Conservation (phyloP, 2,797 vertebrate species). For the Heterohyrax brucei region DNA sequence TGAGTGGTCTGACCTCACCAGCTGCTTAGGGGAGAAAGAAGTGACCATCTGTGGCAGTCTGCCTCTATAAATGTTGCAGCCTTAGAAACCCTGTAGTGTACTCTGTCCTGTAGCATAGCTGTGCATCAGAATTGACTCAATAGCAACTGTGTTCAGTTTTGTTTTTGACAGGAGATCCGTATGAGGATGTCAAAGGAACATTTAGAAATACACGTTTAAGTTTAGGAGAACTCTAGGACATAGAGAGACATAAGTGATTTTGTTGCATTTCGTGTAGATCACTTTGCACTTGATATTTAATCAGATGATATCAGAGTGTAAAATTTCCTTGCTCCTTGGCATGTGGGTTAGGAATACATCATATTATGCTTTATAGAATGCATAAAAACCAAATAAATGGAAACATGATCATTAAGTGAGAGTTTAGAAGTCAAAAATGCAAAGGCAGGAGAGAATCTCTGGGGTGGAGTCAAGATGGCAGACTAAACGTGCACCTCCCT, state of each 20-base stretch:
- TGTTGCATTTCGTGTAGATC: background rate
- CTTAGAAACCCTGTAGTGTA: no score
- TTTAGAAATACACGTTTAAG: background rate
- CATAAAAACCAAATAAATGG: background rate
- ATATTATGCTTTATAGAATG: background rate
- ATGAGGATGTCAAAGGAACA: background rate
- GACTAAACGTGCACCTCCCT: no score
- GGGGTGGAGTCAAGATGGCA: no score
- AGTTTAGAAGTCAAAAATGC: constrained; percentile 19
- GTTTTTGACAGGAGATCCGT: background rate
- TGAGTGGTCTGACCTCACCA: no score
- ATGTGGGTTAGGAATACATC: background rate
- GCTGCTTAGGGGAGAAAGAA: no score
- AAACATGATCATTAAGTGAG: background rate
- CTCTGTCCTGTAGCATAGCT: no score
- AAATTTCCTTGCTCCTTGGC: background rate
- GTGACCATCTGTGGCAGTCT: no score
- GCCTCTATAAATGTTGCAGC: no score
- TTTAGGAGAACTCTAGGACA: background rate
- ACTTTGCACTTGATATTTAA: background rate
- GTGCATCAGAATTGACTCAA: no score
- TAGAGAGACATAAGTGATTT: background rate
- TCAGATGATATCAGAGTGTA: background rate
- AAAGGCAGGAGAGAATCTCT: background rate
- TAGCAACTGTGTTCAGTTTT: no score